These are phyloP conservation scores for Drosophila greeni DNA, from an alignment of 2,888 invertebrate genomes.

Conservation along the genomic window DNA sequence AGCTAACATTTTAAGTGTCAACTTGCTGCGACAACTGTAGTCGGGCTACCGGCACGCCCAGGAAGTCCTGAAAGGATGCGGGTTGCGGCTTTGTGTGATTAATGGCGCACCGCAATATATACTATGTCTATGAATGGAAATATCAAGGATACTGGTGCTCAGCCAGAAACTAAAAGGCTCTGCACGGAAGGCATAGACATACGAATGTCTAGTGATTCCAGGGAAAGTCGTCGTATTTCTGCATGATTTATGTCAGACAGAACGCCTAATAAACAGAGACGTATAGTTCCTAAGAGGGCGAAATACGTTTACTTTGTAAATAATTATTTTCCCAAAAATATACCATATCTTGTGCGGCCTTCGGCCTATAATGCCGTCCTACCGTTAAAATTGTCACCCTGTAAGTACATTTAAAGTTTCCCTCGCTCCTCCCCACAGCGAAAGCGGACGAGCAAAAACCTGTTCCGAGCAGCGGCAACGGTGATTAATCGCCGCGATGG, in stretches of 20 bases:
- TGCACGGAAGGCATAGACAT: not conserved
- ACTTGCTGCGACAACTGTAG: slow-evolving; percentile 64
- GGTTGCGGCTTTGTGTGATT: slow-evolving; percentile 50
- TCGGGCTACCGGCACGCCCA: slow-evolving; percentile 22
- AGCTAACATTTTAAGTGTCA: slow-evolving; percentile 71
- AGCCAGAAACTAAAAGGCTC: not conserved
- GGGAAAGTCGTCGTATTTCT: not conserved
- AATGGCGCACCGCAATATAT: slow-evolving; percentile 49
- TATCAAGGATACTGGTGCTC: not conserved
- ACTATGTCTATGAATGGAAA: slow-evolving; percentile 12
- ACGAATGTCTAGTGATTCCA: not conserved
- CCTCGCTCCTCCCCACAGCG: not conserved
- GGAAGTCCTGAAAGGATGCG: not conserved
- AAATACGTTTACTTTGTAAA: not conserved
- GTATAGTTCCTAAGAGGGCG: not conserved
- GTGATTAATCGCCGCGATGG: slow-evolving; percentile 59
- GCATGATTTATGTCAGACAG: slow-evolving; percentile 15
- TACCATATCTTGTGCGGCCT: too few relatives aligned
- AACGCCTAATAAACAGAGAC: slow-evolving; percentile 9
- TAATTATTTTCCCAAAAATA: slow-evolving; percentile 1
- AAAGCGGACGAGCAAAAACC: slow-evolving; percentile 34
- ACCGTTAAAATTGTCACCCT: not conserved
- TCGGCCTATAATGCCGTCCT: not conserved
- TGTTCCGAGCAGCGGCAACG: slow-evolving; percentile 37
- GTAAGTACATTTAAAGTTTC: slow-evolving; percentile 30